Evolutionary conservation across 2,113 vertebrate species (phyloP), one percentile per base, ranked within the genome.

Genomic region (Ciconia stormi): DNA sequence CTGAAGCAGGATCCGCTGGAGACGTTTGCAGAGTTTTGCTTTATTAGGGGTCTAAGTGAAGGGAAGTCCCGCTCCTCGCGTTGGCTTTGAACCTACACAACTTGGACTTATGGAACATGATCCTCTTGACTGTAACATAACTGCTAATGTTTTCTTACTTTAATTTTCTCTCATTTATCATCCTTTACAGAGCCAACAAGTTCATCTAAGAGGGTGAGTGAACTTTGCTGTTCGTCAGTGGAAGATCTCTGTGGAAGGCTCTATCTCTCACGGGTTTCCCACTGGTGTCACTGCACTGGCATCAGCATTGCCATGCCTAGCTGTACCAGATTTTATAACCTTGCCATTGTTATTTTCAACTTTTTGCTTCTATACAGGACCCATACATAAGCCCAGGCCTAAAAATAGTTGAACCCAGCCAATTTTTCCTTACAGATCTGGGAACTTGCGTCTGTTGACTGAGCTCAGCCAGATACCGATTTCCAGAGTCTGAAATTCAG

Each of bases 151-250:
- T 81, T 87, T 71, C 50, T 87, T 38, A 13, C n/a, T 91, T 77
- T 52, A 66, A 30, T 89, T 92, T 95, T 89, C 52, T 92, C 56
- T 61, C 25, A 17, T 83, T 72, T 82, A 11, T 92, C n/a, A 34
- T 65, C 30, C 40, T 84, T 69, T 69, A n/a, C 21, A 79, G 36
- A 46, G 27, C 23, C 47, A 84, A 21, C 4, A 59, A 71, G 50
- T 67, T 81, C 49, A 46, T 53, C 36, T 63, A 6, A 34, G 70
- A 65, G 52, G 30, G 23, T 0, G 13, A 92, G 18, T 19, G 66
- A 85, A 34, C 8, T 73, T 49, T 93, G 69, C 52, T 34, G 27
- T 22, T 62, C 4, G 2, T 27, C 78, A 69, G 26, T 42, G 36
- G 30, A 89, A 63, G 78, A 56, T 34, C 65, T 44, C 63, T 47